Evolutionary conservation across 2,113 vertebrate genomes (phyloP), one percentile per base, ranked within the genome.

Genomic region (Thryonomys swinderianus): DNA sequence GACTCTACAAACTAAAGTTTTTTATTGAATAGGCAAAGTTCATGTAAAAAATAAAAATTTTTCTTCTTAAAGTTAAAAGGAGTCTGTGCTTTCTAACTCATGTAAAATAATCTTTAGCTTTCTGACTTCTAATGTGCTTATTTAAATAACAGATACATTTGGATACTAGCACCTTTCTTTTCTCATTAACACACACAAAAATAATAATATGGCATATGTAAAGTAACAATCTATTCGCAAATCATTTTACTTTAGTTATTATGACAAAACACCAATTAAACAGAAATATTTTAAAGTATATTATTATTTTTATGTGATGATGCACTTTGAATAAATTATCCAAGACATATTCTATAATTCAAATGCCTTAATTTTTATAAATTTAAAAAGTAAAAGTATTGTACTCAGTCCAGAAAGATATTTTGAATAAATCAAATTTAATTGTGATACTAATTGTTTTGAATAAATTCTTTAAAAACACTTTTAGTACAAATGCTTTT

Each of bases 1-100:
- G 0, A 69, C 20, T 23, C 66, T 71, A 61, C 73, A 76, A 96
- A 94, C 61, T 66, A 74, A 76, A 51, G 20, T 57, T 18, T 1
- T 69, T 48, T 93, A 45, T 51, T 82, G 71, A n/a, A n/a, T 17
- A 71, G 23, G 18, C 30, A 88, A 80, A 66, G 2, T 83, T 45
- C 64, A 69, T 51, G 59, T 79, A n/a, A 85, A 73, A 96, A 90
- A 30, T 7, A 37, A 85, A 93, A 90, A 66, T 61, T 85, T 51
- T 42, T 83, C 87, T 84, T 59, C n/a, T 93, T 90, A 92, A 91
- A 82, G 32, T 76, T 85, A 37, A 73, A 93, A 96, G n/a, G 21
- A 61, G 21, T 91, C 27, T 69, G 10, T 83, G 25, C 21, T 97
- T 95, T 89, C 14, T 92, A 51, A 89, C 27, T 95, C 20, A 94